Percentiles rank a stretch among this genome's conserved stretches.
Conservation (phyloP, 2,113 vertebrate species). For the Climacteris rufus region DNA sequence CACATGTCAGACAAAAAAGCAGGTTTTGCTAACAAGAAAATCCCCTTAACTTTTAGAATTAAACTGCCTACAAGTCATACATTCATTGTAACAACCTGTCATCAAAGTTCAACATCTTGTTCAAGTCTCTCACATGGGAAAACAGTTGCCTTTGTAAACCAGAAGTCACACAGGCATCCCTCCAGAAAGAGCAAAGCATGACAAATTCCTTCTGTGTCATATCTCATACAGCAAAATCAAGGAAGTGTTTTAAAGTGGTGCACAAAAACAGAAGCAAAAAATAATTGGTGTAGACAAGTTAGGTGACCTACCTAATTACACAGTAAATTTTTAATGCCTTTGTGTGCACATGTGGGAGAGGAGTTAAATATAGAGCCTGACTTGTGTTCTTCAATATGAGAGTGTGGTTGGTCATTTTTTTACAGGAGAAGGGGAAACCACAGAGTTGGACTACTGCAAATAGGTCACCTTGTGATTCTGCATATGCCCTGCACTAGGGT, state of each 20-base stretch:
- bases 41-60: neutral
- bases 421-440: neutral
- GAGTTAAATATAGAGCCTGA: neutral
- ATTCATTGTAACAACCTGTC: neutral
- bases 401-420: neutral
- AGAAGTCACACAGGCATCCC: neutral
- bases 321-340: neutral
- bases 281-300: neutral
- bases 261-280: neutral
- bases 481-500: rapidly evolving
- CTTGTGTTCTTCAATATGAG: neutral
- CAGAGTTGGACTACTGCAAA: neutral
- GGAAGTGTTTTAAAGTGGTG: neutral
- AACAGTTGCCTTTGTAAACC: neutral
- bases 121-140: neutral
- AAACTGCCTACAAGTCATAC: neutral
- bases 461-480: rapidly evolving
- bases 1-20: neutral
- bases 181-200: neutral
- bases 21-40: neutral
- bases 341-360: neutral
- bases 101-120: neutral
- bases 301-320: neutral
- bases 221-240: neutral
- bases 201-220: neutral